Evolutionary conservation across 1,140 invertebrate genomes (phyloP), one percentile per base, ranked within the genome.

Genomic region (Zaprionus inermis): DNA sequence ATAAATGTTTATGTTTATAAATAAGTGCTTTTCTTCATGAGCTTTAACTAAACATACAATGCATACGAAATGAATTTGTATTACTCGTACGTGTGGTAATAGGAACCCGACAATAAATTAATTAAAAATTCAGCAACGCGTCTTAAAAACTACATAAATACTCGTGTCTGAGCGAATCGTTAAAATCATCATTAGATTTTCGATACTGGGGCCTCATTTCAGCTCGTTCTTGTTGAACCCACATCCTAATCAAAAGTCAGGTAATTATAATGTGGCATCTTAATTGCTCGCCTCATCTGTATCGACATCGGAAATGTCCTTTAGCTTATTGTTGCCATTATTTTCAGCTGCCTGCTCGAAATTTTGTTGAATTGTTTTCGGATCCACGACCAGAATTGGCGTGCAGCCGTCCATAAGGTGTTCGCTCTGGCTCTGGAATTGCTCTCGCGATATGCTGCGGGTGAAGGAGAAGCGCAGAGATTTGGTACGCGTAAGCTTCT

Each of bases 341-440:
- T 85, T 70, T 5, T 81, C 78, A 6, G 78, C 72, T 34, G 90
- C 91, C 55, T 86, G 73, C 18, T 81, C 65, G 52, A 92, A 91
- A 59, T 74, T 84, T 20, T 84, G 73, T 28, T 91, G 67, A 16
- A 92, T 81, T 0, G 76, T 80, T 52, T 91, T 85, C 18, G 86
- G 72, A 60, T 92, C 92, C 10, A 92, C 78, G 24, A 95, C 94
- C 72, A 95, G 93, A 67, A 96, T 95, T 0, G 95, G 95, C 5
- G 95, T 95, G 14, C 95, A 95, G 0, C 95, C 95, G 80, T 96
- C 95, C 81, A 94, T 93, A 1, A 96, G 89, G 75, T 94, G 95
- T 14, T 94, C 93, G 75, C 94, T 94, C 5, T 94, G 94, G 52
- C 93, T 93, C 76, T 94, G 93, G 81, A 94, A 95, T 9, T 94